Conservation (phyloP, 2,888 invertebrate species). For the Melanargia galathea region DNA sequence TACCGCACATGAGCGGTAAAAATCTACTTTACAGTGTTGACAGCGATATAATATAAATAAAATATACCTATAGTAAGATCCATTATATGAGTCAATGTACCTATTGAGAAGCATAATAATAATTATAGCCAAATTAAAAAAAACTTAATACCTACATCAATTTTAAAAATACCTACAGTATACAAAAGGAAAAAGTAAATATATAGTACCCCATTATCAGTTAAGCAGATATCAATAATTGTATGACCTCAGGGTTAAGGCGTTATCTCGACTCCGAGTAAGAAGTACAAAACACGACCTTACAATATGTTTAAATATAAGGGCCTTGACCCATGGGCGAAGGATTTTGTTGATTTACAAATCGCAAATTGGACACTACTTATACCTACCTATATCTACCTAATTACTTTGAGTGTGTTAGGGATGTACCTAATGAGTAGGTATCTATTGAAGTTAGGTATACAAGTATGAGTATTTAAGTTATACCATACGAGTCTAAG, state of each 20-base stretch:
- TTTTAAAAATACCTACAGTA: not conserved
- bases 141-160: not conserved
- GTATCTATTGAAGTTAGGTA: too few relatives aligned
- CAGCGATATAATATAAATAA: too few relatives aligned
- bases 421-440: constrained; percentile 17
- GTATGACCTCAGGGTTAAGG: constrained; percentile 23
- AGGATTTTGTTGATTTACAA: constrained; percentile 32
- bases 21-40: too few relatives aligned
- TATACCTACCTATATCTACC: constrained; percentile 14
- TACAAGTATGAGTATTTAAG: too few relatives aligned
- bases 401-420: not conserved
- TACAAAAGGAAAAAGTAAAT: constrained; percentile 4
- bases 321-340: constrained; percentile 45
- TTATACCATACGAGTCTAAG: too few relatives aligned
- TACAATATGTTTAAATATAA: constrained; percentile 42
- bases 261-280: constrained; percentile 21
- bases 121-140: not conserved
- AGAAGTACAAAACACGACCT: constrained; percentile 39
- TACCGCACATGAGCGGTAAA: too few relatives aligned
- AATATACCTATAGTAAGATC: too few relatives aligned
- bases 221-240: constrained; percentile 15
- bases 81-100: too few relatives aligned
- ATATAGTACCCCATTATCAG: constrained; percentile 6
- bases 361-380: constrained; percentile 11
- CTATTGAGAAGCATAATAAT: too few relatives aligned